Percentiles rank a stretch among this genome's conserved stretches.
Conservation (phyloP, 2,797 vertebrate genomes). For the Glossophaga mutica region DNA sequence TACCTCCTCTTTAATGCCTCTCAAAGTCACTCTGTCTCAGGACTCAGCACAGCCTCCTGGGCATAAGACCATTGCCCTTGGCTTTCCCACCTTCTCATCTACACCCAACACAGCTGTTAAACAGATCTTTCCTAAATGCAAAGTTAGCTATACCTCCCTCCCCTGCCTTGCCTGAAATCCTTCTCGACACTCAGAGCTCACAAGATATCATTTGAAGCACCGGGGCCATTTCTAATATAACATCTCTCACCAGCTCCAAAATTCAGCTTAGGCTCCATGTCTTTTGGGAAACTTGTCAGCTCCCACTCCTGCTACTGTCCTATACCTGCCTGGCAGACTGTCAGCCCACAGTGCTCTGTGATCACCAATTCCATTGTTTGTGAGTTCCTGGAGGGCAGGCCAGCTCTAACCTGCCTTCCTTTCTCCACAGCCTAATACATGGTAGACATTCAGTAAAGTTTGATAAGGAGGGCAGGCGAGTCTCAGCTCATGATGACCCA, state of each 20-base stretch:
- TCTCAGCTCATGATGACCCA: not conserved
- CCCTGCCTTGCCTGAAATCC: not conserved
- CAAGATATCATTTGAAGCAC: not conserved
- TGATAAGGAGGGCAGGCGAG: not conserved
- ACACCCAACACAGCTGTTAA: not conserved
- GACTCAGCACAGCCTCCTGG: not conserved
- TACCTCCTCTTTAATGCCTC: not conserved
- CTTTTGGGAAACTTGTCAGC: not conserved
- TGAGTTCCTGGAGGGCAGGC: not conserved
- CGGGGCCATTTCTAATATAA: not conserved
- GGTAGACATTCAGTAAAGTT: no score
- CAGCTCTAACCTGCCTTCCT: not conserved
- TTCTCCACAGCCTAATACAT: not conserved
- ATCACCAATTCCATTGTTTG: not conserved
- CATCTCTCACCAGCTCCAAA: not conserved
- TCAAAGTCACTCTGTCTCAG: not conserved
- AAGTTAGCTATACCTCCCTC: no score
- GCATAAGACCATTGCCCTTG: not conserved
- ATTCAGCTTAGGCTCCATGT: not conserved
- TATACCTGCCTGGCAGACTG: not conserved
- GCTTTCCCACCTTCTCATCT: not conserved
- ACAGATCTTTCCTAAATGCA: not conserved
- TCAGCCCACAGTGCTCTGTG: not conserved
- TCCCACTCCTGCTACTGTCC: not conserved
- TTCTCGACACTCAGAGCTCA: not conserved